These are phyloP conservation scores for Diadema setosum DNA, from an alignment of 35 echinoderm and acorn worm genomes.

Conservation along the genomic window DNA sequence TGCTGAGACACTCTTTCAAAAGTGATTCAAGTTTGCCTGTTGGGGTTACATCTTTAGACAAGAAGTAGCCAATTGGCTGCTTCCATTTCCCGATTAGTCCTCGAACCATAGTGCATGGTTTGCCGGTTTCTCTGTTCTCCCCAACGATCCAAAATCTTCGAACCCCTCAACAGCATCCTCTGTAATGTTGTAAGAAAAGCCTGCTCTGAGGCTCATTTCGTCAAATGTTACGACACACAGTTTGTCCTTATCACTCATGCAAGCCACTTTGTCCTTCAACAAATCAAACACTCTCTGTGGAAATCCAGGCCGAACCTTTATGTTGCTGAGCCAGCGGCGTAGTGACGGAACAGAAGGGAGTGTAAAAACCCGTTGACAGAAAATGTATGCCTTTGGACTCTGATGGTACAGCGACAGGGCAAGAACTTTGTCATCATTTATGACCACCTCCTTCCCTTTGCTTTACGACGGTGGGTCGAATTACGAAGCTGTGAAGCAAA, in stretches of 20 bases:
- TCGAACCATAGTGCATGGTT: slow-evolving; percentile 54
- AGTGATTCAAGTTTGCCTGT: not conserved
- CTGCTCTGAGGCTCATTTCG: slow-evolving; percentile 33
- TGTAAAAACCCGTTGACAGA: slow-evolving; percentile 20
- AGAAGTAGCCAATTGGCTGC: slow-evolving; percentile 43
- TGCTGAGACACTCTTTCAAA: slow-evolving; percentile 25
- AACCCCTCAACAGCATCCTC: slow-evolving; percentile 59
- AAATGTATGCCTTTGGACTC: slow-evolving; percentile 25
- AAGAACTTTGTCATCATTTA: slow-evolving; percentile 20
- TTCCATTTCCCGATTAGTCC: slow-evolving; percentile 49
- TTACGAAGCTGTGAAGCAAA: slow-evolving; percentile 37
- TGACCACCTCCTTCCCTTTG: slow-evolving; percentile 30
- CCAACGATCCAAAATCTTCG: slow-evolving; percentile 43
- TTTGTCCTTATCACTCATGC: slow-evolving; percentile 32
- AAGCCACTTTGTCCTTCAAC: not conserved
- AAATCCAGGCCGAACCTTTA: slow-evolving; percentile 40
- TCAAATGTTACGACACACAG: slow-evolving; percentile 34
- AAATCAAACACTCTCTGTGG: slow-evolving; percentile 1
- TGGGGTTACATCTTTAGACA: not conserved
- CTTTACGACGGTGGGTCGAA: not conserved
- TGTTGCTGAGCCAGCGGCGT: slow-evolving; percentile 23
- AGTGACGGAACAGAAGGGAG: slow-evolving; percentile 22
- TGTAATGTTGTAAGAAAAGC: slow-evolving; percentile 24
- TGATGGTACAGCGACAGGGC: slow-evolving; percentile 57
- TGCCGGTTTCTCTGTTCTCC: slow-evolving; percentile 3